Evolutionary conservation across 2,888 invertebrate genomes (phyloP).

Genomic region (Patella caerulea): DNA sequence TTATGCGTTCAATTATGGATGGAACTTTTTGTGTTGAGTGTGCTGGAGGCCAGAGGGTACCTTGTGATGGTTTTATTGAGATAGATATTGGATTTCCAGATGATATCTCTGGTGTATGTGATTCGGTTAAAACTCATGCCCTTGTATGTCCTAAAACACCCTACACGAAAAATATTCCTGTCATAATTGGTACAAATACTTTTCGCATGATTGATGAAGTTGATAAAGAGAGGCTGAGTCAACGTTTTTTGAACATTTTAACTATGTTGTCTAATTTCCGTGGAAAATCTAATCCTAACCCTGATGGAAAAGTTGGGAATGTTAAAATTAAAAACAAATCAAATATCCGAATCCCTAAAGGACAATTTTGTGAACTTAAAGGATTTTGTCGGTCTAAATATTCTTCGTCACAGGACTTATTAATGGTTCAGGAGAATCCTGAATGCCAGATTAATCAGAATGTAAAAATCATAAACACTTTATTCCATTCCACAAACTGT

Average conservation of each 20-base stretch:
- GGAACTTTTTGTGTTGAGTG: not conserved
- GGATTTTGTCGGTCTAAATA: not conserved
- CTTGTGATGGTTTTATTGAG: not conserved
- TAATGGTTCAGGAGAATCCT: not conserved
- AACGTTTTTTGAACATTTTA: no score
- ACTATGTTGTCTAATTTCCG: not conserved
- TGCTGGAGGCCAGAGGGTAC: not conserved
- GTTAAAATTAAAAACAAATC: not conserved
- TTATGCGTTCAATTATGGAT: not conserved
- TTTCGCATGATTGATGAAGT: not conserved
- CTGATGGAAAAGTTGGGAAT: not conserved
- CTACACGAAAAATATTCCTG: slow-evolving; percentile 10
- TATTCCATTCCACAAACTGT: not conserved
- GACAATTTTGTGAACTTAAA: not conserved
- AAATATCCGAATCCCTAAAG: not conserved
- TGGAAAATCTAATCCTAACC: not conserved
- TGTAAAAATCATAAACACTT: not conserved
- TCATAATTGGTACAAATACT: slow-evolving; percentile 19
- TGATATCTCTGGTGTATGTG: not conserved
- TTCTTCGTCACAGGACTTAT: no score
- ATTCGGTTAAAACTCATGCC: not conserved
- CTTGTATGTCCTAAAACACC: slow-evolving; percentile 17
- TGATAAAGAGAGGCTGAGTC: no score
- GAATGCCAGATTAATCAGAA: not conserved
- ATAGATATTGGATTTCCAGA: no score